Evolutionary conservation across 92 coral and sea anemone species (phyloP), one percentile per base, ranked within the genome.

Genomic region (Porites cylindrica): DNA sequence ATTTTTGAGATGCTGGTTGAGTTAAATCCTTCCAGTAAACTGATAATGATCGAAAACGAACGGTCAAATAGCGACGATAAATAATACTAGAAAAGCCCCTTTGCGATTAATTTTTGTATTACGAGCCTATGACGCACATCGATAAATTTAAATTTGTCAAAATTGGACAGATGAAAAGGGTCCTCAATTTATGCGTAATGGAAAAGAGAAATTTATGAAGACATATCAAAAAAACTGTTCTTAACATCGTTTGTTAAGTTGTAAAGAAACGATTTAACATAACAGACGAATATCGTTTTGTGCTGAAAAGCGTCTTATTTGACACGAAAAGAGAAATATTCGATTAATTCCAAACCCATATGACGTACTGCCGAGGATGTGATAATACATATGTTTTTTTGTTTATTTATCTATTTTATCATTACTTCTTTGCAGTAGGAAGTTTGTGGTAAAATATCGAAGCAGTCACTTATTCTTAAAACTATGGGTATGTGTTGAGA

Each of bases 71-170:
- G 77, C 56, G 12, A 24, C 58, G 78, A 50, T 68, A 32, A 75
- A 82, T 82, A 70, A 18, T 19, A 18, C 5, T 38, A 24, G 86
- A 38, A 58, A 51, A 19, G 14, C 60, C 52, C 77, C 71, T 82
- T 82, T 76, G 43, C 86, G 69, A 82, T 82, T 70, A 58, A 24
- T 38, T 4, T 59, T 13, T 60, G 64, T 51, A 50, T 83, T 61
- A 61, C 4, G 64, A 20, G 10, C 17, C 21, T 43, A 71, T 83
- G 87, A 83, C 87, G 87, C 87, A 83, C 66, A 61, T 73, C 9
- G 62, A 3, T 11, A 32, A 73, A 83, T 83, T 75, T 83, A 23
- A 83, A 83, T 83, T 83, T 83, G 87, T 73, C 81, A 83, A 62
- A 83, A 62, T 10, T 12, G 80, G 63, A 64, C 86, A 82, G 86